Percentiles rank a stretch among this genome's conserved stretches.
phyloP scores from a whole-genome alignment of 2,797 vertebrate species.

The Xerus rutilus region DNA sequence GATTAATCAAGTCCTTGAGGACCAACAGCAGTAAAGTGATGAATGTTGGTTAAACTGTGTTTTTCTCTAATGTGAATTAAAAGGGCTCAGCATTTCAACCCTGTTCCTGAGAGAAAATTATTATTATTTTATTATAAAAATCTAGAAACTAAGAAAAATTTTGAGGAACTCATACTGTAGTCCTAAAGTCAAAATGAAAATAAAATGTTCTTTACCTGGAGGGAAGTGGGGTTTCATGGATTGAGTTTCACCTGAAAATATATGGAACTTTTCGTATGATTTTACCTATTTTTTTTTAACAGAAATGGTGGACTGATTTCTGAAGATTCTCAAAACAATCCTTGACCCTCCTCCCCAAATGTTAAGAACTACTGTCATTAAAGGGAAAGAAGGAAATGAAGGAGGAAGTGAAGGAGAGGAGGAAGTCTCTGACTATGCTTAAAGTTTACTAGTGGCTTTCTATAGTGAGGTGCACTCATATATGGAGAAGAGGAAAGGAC shows the following conservation, averaged over 20 bases:
- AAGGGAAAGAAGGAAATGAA: not conserved
- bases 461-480: not conserved
- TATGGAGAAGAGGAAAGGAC: not conserved
- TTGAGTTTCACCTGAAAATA: slow-evolving; percentile 43
- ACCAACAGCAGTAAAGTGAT: not conserved
- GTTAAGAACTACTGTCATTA: not conserved
- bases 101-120: slow-evolving; percentile 17
- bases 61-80: not conserved
- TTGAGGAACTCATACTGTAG: not conserved
- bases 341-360: not conserved
- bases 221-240: not conserved
- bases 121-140: slow-evolving; percentile 43
- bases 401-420: not conserved
- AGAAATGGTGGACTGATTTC: not conserved
- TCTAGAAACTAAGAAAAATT: slow-evolving; percentile 50
- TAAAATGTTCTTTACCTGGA: slow-evolving; percentile 4
- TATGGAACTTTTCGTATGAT: slow-evolving; percentile 4
- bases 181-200: slow-evolving; percentile 44
- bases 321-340: slow-evolving; percentile 33
- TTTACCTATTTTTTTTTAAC: not conserved
- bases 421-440: not conserved
- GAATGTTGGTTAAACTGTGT: not conserved
- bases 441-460: not conserved
- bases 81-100: not conserved
- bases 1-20: slow-evolving; percentile 63